phyloP scores from a whole-genome alignment of 2,888 invertebrate genomes.

The Litoditis marina region DNA sequence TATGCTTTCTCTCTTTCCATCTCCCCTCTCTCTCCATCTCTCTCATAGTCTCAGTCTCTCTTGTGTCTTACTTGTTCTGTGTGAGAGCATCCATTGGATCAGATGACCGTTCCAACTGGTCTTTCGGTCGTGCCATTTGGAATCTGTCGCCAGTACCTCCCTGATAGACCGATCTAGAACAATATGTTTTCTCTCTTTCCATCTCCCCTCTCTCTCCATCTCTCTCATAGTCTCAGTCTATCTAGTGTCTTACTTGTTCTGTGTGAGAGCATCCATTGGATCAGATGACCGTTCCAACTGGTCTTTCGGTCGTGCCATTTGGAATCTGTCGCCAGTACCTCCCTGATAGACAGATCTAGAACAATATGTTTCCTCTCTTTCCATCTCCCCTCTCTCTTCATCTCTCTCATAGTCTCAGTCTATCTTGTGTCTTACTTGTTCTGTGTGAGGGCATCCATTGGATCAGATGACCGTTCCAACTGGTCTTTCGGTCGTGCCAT shows the following conservation, averaged over 20 bases:
- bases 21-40: too few species aligned
- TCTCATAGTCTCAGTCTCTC: too few species aligned
- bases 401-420: too few species aligned
- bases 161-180: background rate
- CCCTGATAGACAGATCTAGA: background rate
- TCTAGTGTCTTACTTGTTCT: background rate
- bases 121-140: background rate
- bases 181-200: too few species aligned
- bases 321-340: background rate
- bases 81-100: background rate
- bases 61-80: background rate
- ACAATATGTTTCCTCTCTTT: background rate
- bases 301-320: background rate
- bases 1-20: background rate
- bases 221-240: too few species aligned
- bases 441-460: too few species aligned
- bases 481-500: too few species aligned
- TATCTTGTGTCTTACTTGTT: too few species aligned
- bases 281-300: background rate
- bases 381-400: too few species aligned
- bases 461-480: too few species aligned
- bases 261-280: background rate
- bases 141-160: background rate
- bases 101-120: background rate
- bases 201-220: too few species aligned